Evolutionary conservation across 2,797 vertebrate genomes (phyloP).

Genomic region (Hemibagrus guttatus): DNA sequence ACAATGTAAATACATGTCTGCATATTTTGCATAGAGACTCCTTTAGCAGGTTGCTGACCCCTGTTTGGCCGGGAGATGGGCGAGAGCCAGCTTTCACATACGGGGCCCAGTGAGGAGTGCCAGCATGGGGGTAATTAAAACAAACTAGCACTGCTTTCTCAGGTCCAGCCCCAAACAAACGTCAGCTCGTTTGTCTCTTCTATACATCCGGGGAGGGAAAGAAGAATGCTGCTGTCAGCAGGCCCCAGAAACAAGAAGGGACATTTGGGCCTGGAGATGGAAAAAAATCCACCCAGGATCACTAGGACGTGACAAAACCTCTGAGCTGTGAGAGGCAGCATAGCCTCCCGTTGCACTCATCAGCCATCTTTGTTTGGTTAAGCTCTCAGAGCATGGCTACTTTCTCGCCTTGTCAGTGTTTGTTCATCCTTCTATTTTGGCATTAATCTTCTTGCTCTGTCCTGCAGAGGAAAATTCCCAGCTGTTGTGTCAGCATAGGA

Average conservation of each 20-base stretch:
- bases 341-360: conserved; percentile 34
- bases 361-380: conserved; percentile 51
- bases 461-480: conserved; percentile 38
- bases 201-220: conserved; percentile 11
- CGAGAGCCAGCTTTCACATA: conserved; percentile 57
- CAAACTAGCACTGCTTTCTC: conserved; percentile 58
- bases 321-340: conserved; percentile 25
- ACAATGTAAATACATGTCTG: neutral
- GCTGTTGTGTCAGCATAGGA: conserved; percentile 37
- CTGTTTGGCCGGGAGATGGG: conserved; percentile 43
- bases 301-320: conserved; percentile 40
- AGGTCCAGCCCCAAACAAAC: conserved; percentile 59
- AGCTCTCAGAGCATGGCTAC: conserved; percentile 44
- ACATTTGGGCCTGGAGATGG: conserved; percentile 39
- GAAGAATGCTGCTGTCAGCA: conserved; percentile 19
- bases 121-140: conserved; percentile 66
- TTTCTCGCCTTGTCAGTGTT: conserved; percentile 52
- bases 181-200: conserved; percentile 36
- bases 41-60: conserved; percentile 28
- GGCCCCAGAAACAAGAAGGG: conserved; percentile 39
- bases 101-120: conserved; percentile 44
- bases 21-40: neutral
- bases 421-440: conserved; percentile 53
- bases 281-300: conserved; percentile 10
- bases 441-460: conserved; percentile 51